Evolutionary conservation across 2,113 vertebrate species (phyloP).

Genomic region (Lipophrys pholis): DNA sequence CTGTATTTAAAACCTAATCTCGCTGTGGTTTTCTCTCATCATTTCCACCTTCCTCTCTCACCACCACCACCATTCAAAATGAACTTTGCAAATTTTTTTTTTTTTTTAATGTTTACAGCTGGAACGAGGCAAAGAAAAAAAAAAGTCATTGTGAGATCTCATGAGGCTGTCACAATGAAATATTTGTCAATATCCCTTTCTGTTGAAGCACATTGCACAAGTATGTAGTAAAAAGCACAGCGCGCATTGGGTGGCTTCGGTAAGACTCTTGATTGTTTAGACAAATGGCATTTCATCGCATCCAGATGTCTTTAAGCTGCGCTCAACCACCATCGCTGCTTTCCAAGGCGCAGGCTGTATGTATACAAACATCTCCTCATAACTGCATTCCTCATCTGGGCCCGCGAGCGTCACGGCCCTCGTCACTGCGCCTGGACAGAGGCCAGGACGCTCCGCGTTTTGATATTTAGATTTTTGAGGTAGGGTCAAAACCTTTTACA

Average conservation of each 20-base stretch:
- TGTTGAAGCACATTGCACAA: conserved; percentile 77
- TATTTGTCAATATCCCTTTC: conserved; percentile 82
- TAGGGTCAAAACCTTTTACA: too few species aligned
- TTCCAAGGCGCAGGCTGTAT: conserved; percentile 79
- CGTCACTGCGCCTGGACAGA: conserved; percentile 50
- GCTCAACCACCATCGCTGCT: conserved; percentile 76
- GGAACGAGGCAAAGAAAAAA: conserved; percentile 34
- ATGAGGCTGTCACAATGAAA: conserved; percentile 77
- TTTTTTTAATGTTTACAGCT: conserved; percentile 67
- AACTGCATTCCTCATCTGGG: conserved; percentile 83
- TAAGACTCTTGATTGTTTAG: conserved; percentile 85
- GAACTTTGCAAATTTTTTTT: conserved; percentile 43
- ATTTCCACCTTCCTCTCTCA: not conserved
- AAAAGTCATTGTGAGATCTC: conserved; percentile 42
- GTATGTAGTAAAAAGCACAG: conserved; percentile 74
- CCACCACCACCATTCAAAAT: conserved; percentile 18
- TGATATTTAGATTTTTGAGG: conserved; percentile 31
- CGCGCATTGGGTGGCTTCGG: conserved; percentile 83
- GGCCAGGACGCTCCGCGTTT: conserved; percentile 34
- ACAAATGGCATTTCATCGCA: conserved; percentile 86
- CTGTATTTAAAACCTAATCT: conserved; percentile 40
- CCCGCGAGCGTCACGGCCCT: conserved; percentile 67
- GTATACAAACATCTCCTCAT: conserved; percentile 86
- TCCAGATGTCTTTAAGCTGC: conserved; percentile 87
- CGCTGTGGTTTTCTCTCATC: conserved; percentile 36